Evolutionary conservation across 2,888 invertebrate genomes (phyloP).

Genomic region (Acanthococcus lagerstroemiae): DNA sequence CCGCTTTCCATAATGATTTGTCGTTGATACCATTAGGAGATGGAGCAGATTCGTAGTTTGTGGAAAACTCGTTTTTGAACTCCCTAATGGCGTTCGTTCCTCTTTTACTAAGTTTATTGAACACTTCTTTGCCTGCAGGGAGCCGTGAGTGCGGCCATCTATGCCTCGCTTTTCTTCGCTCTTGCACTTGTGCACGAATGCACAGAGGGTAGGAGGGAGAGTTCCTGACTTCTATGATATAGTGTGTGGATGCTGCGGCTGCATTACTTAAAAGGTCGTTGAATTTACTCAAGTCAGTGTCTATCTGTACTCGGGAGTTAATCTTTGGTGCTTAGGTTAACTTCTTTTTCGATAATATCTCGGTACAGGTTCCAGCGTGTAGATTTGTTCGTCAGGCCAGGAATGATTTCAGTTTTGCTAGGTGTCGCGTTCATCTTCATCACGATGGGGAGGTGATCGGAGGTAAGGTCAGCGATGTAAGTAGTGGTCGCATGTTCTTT

Average conservation of each 20-base stretch:
- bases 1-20: background rate
- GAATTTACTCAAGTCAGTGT: background rate
- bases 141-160: background rate
- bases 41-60: background rate
- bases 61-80: background rate
- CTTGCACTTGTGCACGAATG: background rate
- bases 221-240: background rate
- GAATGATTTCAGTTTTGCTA: background rate
- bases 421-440: background rate
- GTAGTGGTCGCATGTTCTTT: background rate
- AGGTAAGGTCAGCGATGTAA: background rate
- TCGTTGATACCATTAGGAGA: background rate
- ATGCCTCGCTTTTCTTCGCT: background rate
- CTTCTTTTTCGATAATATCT: background rate
- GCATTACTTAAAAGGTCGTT: background rate
- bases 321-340: background rate
- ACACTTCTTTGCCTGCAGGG: too few species aligned
- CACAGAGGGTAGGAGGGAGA: background rate
- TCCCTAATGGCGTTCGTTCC: background rate
- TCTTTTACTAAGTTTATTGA: too few species aligned
- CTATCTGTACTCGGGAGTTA: background rate
- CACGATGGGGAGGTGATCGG: background rate
- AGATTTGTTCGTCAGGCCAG: background rate
- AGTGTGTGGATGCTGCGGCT: background rate
- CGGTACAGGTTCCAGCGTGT: background rate